A percentile compares a stretch with the other conserved stretches of the same genome.
These are phyloP conservation scores for Drosophila bifasciata DNA, from an alignment of 1,140 invertebrate genomes.

Conservation along the genomic window DNA sequence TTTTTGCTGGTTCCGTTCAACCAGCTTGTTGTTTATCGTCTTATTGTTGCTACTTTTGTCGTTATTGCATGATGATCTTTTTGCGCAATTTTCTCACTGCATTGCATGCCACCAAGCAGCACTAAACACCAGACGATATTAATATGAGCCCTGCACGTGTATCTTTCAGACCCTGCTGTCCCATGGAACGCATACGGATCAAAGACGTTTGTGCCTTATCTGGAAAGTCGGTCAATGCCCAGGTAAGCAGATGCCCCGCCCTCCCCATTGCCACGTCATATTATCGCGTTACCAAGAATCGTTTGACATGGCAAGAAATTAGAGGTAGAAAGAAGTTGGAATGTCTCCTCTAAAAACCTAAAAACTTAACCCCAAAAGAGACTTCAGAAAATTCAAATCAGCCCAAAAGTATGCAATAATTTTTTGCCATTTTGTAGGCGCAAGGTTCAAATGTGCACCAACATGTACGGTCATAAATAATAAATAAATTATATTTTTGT, in stretches of 20 bases:
- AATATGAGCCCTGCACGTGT: slow-evolving; percentile 12
- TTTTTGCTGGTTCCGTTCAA: slow-evolving; percentile 16
- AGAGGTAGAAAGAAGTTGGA: too few relatives aligned
- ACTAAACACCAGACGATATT: background rate
- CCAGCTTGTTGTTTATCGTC: slow-evolving; percentile 10
- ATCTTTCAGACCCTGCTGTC: slow-evolving; percentile 76
- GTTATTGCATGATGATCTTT: slow-evolving; percentile 33
- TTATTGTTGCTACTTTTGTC: slow-evolving; percentile 23
- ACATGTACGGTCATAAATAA: too few relatives aligned
- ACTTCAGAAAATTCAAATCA: too few relatives aligned
- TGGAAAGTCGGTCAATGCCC: slow-evolving; percentile 72
- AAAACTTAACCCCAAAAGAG: too few relatives aligned
- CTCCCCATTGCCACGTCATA: too few relatives aligned
- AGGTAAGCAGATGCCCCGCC: slow-evolving; percentile 46
- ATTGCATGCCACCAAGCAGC: slow-evolving; percentile 34
- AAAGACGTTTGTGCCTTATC: slow-evolving; percentile 71
- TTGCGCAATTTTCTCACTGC: slow-evolving; percentile 32
- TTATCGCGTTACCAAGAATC: too few relatives aligned
- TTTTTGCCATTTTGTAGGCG: too few relatives aligned
- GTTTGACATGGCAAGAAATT: too few relatives aligned
- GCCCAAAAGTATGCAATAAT: too few relatives aligned
- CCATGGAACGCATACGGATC: slow-evolving; percentile 79
- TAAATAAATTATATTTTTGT: background rate
- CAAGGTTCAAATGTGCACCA: too few relatives aligned
- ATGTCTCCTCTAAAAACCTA: too few relatives aligned